A percentile compares a stretch with the other conserved stretches of the same genome.
Evolutionary conservation across 2,113 vertebrate species (phyloP).

Genomic region (Nibea coibor): DNA sequence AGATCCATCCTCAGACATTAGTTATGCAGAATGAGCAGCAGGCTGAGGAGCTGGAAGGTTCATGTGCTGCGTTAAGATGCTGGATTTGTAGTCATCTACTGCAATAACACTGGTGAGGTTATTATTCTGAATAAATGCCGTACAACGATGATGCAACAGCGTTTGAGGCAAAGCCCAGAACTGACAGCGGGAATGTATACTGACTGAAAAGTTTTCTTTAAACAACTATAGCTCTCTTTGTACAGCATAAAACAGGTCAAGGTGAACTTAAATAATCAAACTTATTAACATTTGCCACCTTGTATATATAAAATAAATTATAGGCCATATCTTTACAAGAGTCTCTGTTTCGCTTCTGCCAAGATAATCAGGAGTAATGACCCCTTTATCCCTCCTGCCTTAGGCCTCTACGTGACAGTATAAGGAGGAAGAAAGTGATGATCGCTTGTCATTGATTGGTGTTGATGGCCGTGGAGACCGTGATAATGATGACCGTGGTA

Average conservation of each 20-base stretch:
- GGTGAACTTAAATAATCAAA: conserved; percentile 2
- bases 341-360: conserved; percentile 20
- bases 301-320: background rate
- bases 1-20: conserved; percentile 35
- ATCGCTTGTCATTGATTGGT: conserved; percentile 49
- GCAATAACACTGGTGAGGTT: conserved; percentile 8
- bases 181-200: background rate
- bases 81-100: conserved; percentile 38
- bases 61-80: conserved; percentile 11
- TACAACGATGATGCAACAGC: background rate
- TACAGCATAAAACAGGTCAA: background rate
- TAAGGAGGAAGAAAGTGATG: conserved; percentile 44
- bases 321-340: background rate
- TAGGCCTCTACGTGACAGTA: conserved; percentile 26
- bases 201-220: background rate
- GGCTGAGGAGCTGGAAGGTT: conserved; percentile 8
- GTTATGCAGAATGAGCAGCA: conserved; percentile 27
- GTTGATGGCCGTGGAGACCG: conserved; percentile 26
- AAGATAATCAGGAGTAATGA: conserved; percentile 43
- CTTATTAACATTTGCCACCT: conserved; percentile 12
- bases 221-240: conserved; percentile 1
- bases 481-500: conserved; percentile 40
- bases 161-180: background rate
- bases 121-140: conserved; percentile 17
- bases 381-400: conserved; percentile 35